phyloP scores from a whole-genome alignment of 2,797 vertebrate genomes.

The Nasua narica region DNA sequence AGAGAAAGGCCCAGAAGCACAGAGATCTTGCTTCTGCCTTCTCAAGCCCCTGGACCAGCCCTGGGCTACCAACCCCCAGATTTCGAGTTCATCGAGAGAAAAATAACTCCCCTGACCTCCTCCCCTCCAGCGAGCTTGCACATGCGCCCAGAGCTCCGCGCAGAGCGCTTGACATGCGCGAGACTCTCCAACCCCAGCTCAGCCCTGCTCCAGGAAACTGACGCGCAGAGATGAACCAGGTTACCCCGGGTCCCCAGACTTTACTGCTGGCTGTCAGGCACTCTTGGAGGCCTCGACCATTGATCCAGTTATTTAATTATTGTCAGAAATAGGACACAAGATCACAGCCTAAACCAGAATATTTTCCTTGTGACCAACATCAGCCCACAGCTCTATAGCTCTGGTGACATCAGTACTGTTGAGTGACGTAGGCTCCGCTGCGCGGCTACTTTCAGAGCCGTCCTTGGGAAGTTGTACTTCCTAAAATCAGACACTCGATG shows the following conservation, averaged over 20 bases:
- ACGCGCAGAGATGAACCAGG: background rate
- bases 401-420: background rate
- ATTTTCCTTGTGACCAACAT: background rate
- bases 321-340: background rate
- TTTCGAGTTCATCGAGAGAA: background rate
- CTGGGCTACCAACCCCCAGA: background rate
- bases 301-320: background rate
- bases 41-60: background rate
- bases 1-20: background rate
- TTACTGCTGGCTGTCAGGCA: background rate
- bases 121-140: background rate
- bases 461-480: background rate
- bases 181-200: background rate
- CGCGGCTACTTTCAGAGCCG: background rate
- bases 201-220: background rate
- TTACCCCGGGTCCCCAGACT: background rate
- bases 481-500: background rate
- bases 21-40: background rate
- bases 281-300: background rate
- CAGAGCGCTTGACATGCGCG: background rate
- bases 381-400: background rate
- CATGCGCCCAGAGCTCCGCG: background rate
- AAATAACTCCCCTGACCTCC: background rate
- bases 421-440: background rate
- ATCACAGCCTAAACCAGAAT: background rate